A percentile compares a stretch with the other conserved stretches of the same genome.
phyloP scores from a whole-genome alignment of 2,113 vertebrate species.

The Gnathonemus longibarbis region DNA sequence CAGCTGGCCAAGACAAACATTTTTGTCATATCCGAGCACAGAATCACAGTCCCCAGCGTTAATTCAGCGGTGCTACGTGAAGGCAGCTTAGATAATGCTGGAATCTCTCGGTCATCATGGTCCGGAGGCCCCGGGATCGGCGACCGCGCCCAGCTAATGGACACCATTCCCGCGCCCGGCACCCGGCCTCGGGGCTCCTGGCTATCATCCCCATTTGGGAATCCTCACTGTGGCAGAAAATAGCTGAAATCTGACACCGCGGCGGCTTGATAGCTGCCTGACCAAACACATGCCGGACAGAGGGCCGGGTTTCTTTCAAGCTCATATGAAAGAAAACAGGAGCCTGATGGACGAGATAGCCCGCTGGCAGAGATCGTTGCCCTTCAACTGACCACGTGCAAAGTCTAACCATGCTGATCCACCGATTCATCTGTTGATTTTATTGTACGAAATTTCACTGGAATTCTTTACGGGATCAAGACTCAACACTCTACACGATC shows the following conservation, averaged over 20 bases:
- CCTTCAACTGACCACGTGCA: neutral
- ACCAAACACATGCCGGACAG: conserved; percentile 20
- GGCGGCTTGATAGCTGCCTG: conserved; percentile 26
- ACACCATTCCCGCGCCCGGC: conserved; percentile 31
- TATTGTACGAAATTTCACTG: neutral
- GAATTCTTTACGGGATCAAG: neutral
- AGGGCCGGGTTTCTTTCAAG: neutral
- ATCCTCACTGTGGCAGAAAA: conserved; percentile 60
- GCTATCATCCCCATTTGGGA: conserved; percentile 44
- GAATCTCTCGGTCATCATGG: neutral
- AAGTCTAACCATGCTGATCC: neutral
- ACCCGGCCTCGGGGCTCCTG: conserved; percentile 26
- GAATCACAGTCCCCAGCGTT: neutral
- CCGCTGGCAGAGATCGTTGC: neutral
- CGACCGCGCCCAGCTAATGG: neutral
- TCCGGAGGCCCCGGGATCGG: neutral
- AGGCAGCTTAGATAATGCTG: neutral
- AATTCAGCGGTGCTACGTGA: neutral
- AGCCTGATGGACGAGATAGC: neutral
- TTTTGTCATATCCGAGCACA: neutral
- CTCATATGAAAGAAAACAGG: neutral
- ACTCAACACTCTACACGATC: neutral
- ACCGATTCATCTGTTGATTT: neutral
- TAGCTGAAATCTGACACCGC: conserved; percentile 57
- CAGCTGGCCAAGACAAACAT: neutral